Conservation (phyloP, 2,797 vertebrate genomes). For the Cyclopterus lumpus region DNA sequence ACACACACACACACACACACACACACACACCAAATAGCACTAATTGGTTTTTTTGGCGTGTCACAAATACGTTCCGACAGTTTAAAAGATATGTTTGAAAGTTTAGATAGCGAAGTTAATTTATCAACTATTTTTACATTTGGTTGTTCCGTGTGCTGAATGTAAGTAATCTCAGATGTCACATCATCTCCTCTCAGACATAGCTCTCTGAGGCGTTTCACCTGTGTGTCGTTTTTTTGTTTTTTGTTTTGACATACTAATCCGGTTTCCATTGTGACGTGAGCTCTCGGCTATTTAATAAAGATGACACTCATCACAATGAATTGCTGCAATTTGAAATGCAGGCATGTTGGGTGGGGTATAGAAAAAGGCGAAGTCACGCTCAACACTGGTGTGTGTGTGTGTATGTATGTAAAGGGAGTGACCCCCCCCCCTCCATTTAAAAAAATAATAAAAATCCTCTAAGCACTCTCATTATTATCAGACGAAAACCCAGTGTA, state of each 20-base stretch:
- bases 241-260: neutral
- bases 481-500: neutral
- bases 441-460: neutral
- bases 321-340: conserved; percentile 29
- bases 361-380: neutral
- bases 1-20: too few species aligned
- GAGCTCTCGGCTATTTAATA: neutral
- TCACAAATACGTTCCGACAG: too few species aligned
- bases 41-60: too few species aligned
- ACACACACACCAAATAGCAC: too few species aligned
- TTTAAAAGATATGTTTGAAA: neutral
- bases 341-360: neutral
- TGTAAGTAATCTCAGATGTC: neutral
- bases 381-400: neutral
- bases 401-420: too few species aligned
- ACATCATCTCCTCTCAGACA: neutral
- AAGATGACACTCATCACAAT: neutral
- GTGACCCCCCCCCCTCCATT: neutral
- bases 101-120: neutral
- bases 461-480: neutral
- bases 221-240: too few species aligned
- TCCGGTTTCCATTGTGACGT: neutral
- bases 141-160: neutral
- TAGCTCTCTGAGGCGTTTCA: conserved; percentile 4
- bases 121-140: neutral